Conservation (phyloP, 2,888 invertebrate genomes). For the Metellina segmentata region DNA sequence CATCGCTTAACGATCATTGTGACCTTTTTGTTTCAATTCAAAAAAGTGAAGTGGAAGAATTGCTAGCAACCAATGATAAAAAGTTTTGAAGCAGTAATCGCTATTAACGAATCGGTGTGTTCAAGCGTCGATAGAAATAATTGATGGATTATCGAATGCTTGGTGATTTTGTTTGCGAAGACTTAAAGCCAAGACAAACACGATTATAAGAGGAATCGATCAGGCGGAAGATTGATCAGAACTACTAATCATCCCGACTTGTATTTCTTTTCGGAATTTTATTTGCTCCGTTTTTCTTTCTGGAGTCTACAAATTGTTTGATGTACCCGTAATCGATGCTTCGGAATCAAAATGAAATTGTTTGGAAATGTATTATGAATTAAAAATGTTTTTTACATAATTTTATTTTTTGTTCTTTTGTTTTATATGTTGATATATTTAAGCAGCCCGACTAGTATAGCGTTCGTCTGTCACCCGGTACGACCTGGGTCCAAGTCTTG, state of each 20-base stretch:
- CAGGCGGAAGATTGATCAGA: background rate
- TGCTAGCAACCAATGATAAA: background rate
- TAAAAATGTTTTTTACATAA: too few relatives aligned
- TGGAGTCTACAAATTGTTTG: too few relatives aligned
- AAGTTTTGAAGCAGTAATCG: constrained; percentile 11
- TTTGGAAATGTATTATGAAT: too few relatives aligned
- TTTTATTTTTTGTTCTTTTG: too few relatives aligned
- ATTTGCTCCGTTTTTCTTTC: too few relatives aligned
- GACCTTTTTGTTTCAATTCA: constrained; percentile 37
- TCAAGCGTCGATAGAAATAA: constrained; percentile 42
- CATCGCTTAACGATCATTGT: constrained; percentile 2
- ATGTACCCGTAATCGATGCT: too few relatives aligned
- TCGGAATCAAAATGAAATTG: too few relatives aligned
- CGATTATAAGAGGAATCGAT: background rate
- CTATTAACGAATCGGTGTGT: constrained; percentile 21
- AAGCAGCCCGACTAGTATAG: too few relatives aligned
- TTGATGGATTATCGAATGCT: constrained; percentile 46
- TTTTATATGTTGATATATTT: too few relatives aligned
- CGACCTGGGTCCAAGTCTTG: too few relatives aligned
- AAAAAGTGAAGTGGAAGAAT: background rate
- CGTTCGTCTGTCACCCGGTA: too few relatives aligned
- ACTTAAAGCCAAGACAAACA: background rate
- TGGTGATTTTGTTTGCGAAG: background rate
- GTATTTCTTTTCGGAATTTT: too few relatives aligned
- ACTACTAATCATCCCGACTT: background rate